These are phyloP conservation scores for Aradophagus sp. DNA, from an alignment of 1,140 invertebrate genomes.

Conservation along the genomic window DNA sequence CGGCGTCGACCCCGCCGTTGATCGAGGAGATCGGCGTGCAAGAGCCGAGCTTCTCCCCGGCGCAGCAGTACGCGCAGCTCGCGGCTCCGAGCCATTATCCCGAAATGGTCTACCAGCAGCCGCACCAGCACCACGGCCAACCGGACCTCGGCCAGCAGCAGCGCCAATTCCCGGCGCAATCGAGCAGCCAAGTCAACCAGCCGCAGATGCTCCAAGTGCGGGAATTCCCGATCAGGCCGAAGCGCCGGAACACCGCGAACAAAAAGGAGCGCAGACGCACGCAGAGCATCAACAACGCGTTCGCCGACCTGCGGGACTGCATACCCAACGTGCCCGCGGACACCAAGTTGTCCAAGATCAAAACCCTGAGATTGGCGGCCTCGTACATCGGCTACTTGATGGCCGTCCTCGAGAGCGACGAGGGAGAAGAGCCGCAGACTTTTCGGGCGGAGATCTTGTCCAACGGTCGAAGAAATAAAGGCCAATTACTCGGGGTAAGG, in stretches of 20 bases:
- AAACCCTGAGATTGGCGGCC: constrained; percentile 91
- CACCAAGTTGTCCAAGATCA: constrained; percentile 95
- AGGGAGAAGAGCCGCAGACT: constrained; percentile 81
- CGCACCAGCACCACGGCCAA: constrained; percentile 26
- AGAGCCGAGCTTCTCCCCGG: constrained; percentile 61
- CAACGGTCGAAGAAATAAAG: constrained; percentile 68
- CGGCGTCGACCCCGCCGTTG: constrained; percentile 68
- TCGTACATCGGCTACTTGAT: constrained; percentile 94
- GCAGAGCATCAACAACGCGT: constrained; percentile 96
- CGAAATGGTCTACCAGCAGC: constrained; percentile 54
- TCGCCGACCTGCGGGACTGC: constrained; percentile 91
- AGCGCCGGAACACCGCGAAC: constrained; percentile 88
- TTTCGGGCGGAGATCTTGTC: constrained; percentile 83
- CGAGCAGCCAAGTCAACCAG: too few species aligned
- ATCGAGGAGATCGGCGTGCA: constrained; percentile 71
- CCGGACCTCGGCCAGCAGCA: constrained; percentile 15
- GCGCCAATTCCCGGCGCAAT: constrained; percentile 1
- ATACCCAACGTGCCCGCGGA: constrained; percentile 97
- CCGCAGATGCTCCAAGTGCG: too few species aligned
- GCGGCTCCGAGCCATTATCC: constrained; percentile 44
- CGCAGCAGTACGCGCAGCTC: constrained; percentile 51
- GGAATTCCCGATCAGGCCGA: too few species aligned
- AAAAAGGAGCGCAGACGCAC: constrained; percentile 95
- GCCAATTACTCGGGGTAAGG: constrained; percentile 55
- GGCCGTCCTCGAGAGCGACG: constrained; percentile 84